Evolutionary conservation across 2,797 vertebrate genomes (phyloP).

Genomic region (Limnodromus scolopaceus): DNA sequence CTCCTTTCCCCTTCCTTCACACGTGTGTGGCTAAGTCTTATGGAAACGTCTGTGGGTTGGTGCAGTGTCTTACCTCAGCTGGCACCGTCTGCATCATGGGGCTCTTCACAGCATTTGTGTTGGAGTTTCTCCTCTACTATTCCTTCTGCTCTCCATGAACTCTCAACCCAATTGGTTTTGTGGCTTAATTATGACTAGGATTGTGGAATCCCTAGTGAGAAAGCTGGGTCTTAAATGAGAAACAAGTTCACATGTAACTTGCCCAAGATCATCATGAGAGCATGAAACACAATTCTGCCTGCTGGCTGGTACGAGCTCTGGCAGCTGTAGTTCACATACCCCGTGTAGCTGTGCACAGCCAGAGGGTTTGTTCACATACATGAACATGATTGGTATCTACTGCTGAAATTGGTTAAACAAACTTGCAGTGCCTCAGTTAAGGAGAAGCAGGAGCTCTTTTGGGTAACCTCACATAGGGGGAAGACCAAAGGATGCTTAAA

Average conservation of each 20-base stretch:
- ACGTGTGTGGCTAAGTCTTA: not conserved
- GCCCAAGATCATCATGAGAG: not conserved
- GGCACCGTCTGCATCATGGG: not conserved
- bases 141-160: not conserved
- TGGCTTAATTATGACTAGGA: not conserved
- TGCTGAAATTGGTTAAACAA: not conserved
- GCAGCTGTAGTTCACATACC: not conserved
- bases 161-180: not conserved
- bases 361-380: not conserved
- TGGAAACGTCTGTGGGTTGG: not conserved
- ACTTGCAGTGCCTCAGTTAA: not conserved
- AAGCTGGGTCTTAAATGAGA: not conserved
- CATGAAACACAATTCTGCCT: not conserved
- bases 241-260: not conserved
- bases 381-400: not conserved
- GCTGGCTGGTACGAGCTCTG: not conserved
- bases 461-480: not conserved
- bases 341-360: not conserved
- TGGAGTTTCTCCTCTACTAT: not conserved
- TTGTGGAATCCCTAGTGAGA: not conserved
- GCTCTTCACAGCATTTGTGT: not conserved
- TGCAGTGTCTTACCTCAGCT: not conserved
- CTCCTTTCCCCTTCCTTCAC: not conserved
- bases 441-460: not conserved
- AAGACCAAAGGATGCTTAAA: not conserved